Base-by-base conservation (phyloP, 2,888 invertebrate species). In the Conistra vaccinii region DNA sequence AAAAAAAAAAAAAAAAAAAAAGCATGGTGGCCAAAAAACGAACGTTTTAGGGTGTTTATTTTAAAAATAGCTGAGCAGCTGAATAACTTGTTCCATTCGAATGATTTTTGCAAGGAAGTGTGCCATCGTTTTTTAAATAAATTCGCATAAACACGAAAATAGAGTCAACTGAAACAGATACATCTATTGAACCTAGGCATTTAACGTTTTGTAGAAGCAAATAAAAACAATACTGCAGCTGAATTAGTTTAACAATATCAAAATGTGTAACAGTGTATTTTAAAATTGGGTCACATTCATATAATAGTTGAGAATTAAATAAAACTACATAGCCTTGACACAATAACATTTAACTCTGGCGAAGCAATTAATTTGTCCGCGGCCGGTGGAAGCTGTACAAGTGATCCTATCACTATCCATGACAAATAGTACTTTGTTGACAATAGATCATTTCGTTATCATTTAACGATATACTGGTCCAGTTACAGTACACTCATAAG, bases 291-390 rank as follows among this genome's bases (percentile, higher is more conserved):
- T 66, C 57, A 73, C 48, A 58, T 90, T 91, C 88, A 88, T 91
- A 90, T 89, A 87, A 89, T 89, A 89, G 90, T 88, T 77, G 89
- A 85, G 88, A 87, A 90, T 87, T 87, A 91, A 90, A 92, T 92
- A 90, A 91, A 91, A 91, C 88, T 78, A 84, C 85, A 80, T 86
- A 92, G 86, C 96, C 96, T 95, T 96, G 96, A 93, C 96, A 95
- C 91, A 92, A 94, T 95, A 96, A 94, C 94, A 95, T 95, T 95
- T 94, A 92, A 93, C 93, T 92, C 92, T 89, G 90, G 84, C 89
- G 85, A 80, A 91, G 92, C 94, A 94, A 95, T 95, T 95, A 94
- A 95, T 93, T 93, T 90, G 91, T 88, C 87, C 85, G 88, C 53
- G 73, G 88, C 86, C 84, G 76, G 87, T 91, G 89, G 93, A 93